Percentiles rank a stretch among this genome's conserved stretches.
phyloP scores from a whole-genome alignment of 2,113 vertebrate genomes.

The Microtus pennsylvanicus region DNA sequence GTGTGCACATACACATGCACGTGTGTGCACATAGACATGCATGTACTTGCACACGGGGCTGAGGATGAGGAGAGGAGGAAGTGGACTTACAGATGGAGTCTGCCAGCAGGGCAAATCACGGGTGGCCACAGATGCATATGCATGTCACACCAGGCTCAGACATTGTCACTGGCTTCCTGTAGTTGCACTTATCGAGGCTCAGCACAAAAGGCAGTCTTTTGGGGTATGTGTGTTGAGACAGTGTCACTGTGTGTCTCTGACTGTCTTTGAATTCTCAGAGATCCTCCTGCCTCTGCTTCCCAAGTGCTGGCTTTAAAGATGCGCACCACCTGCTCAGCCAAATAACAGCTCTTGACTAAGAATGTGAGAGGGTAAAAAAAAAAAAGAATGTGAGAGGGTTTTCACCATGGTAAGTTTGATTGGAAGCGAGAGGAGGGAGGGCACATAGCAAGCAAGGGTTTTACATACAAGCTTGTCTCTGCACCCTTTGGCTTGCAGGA shows the following conservation, averaged over 20 bases:
- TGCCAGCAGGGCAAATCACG: not conserved
- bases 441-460: too few relatives aligned
- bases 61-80: not conserved
- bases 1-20: not conserved
- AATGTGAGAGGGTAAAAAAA: not conserved
- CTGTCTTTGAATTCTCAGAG: not conserved
- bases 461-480: not conserved
- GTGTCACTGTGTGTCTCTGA: not conserved
- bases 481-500: not conserved
- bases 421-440: not conserved
- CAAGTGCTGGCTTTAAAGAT: not conserved
- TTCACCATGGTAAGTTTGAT: not conserved
- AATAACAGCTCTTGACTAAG: not conserved
- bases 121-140: accelerated
- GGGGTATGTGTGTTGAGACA: not conserved
- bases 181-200: not conserved
- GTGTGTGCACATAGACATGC: not conserved
- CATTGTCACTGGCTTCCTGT: not conserved
- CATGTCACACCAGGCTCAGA: not conserved
- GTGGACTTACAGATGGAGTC: not conserved
- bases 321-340: not conserved
- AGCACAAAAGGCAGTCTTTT: not conserved
- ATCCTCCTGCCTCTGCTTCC: not conserved
- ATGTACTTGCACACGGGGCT: not conserved
- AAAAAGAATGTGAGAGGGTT: not conserved